Conservation (phyloP, 2,888 invertebrate genomes). For the Schizotus pectinicornis region DNA sequence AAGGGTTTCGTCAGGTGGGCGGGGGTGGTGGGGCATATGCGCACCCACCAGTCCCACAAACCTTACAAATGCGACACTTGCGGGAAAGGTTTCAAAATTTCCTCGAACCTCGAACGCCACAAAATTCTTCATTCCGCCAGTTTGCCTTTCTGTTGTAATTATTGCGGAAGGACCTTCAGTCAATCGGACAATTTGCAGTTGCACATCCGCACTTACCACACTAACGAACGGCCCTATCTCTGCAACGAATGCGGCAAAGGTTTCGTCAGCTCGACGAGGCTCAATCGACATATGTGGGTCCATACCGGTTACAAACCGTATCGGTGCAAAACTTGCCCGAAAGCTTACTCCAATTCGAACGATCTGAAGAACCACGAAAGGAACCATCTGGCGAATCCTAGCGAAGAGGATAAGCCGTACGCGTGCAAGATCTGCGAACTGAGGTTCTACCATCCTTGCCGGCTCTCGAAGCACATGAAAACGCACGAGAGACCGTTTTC, state of each 20-base stretch:
- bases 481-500: constrained; percentile 53
- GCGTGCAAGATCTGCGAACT: constrained; percentile 48
- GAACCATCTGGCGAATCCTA: constrained; percentile 33
- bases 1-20: constrained; percentile 56
- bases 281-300: constrained; percentile 55
- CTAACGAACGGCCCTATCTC: constrained; percentile 53
- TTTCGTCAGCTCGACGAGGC: constrained; percentile 52
- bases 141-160: constrained; percentile 52
- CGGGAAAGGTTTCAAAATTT: constrained; percentile 52
- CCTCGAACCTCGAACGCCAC: constrained; percentile 53
- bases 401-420: constrained; percentile 47
- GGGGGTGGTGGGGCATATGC: constrained; percentile 54
- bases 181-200: constrained; percentile 53
- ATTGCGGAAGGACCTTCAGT: constrained; percentile 54
- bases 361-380: constrained; percentile 53
- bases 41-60: constrained; percentile 50
- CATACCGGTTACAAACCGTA: constrained; percentile 53
- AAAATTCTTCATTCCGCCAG: constrained; percentile 51
- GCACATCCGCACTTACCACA: constrained; percentile 54
- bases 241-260: constrained; percentile 55
- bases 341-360: constrained; percentile 50
- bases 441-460: constrained; percentile 55
- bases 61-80: constrained; percentile 54
- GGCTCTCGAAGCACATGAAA: constrained; percentile 60
- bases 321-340: constrained; percentile 48